Evolutionary conservation across 2,888 invertebrate species (phyloP), one percentile per base, ranked within the genome.

Genomic region (Altica lythri): DNA sequence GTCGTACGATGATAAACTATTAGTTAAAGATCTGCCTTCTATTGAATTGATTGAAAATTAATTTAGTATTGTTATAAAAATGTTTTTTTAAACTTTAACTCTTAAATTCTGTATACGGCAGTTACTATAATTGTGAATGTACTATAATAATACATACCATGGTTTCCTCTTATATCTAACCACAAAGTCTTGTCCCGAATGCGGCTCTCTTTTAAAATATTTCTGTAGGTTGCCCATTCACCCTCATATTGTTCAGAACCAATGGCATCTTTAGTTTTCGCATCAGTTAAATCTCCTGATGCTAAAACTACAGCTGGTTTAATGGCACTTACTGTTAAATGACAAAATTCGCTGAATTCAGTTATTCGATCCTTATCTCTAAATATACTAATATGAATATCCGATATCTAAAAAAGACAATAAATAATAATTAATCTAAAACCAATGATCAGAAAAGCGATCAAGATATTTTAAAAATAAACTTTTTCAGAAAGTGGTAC

Each of bases 131-230:
- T n/a, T n/a, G n/a, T n/a, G n/a, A n/a, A n/a, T n/a, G n/a, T n/a
- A n/a, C n/a, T 6, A 29, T 6, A 29, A 29, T 16, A 42, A 34
- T 47, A 10, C 70, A 74, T 79, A 91, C 92, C 93, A 82, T 94
- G 94, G 81, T 94, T 94, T 74, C 95, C 95, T 75, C 94, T 80
- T 59, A 93, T 88, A 78, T 95, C 95, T 55, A 95, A 78, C 93
- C 94, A 95, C 19, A 83, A 77, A 2, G 91, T 90, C 69, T 83
- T 84, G 32, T 86, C 79, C 43, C 79, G 78, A 16, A 91, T 82
- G 64, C 83, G 81, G 34, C 85, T 83, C 61, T 87, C 84, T 40
- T 83, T 78, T 22, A 94, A 78, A 57, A 88, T 81, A 67, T 84
- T 80, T 63, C 83, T 79, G 72, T 95, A 95, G 64, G 84, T 81